Evolutionary conservation across 2,888 invertebrate species (phyloP).

Genomic region (Agonopterix heracliana): DNA sequence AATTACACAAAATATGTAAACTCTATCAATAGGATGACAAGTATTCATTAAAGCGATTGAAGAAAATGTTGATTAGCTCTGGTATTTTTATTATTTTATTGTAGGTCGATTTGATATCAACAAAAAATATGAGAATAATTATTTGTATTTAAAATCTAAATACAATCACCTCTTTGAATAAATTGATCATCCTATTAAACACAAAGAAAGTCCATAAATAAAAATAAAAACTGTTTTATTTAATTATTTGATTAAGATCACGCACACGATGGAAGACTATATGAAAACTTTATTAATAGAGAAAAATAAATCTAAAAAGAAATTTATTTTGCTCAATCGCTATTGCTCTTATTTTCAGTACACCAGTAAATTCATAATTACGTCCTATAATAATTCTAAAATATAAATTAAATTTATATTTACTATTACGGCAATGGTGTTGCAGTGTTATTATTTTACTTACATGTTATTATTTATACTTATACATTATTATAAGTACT

Average conservation of each 20-base stretch:
- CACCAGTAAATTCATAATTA: slow-evolving; percentile 27
- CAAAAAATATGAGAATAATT: no score
- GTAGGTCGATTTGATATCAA: no score
- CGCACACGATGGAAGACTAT: slow-evolving; percentile 71
- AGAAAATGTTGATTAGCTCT: slow-evolving; percentile 15
- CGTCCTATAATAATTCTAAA: slow-evolving; percentile 29
- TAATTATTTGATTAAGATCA: slow-evolving; percentile 33
- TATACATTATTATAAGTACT: slow-evolving; percentile 10
- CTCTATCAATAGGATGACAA: neutral
- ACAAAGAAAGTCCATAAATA: neutral
- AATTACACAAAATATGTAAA: neutral
- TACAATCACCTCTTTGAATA: no score
- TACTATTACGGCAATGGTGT: slow-evolving; percentile 55
- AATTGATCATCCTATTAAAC: no score
- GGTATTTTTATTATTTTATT: slow-evolving; percentile 14
- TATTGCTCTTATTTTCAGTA: slow-evolving; percentile 62
- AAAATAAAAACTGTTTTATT: slow-evolving; percentile 10
- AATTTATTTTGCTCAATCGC: slow-evolving; percentile 25
- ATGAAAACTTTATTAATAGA: slow-evolving; percentile 34
- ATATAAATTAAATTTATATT: slow-evolving; percentile 25
- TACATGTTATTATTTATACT: slow-evolving; percentile 14
- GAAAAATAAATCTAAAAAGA: slow-evolving; percentile 21
- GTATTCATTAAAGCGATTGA: slow-evolving; percentile 8
- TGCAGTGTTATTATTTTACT: slow-evolving; percentile 47
- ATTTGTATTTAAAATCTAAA: no score